A percentile compares a stretch with the other conserved stretches of the same genome.
These are phyloP conservation scores for Lethrus apterus DNA, from an alignment of 1,140 invertebrate species.

Conservation along the genomic window DNA sequence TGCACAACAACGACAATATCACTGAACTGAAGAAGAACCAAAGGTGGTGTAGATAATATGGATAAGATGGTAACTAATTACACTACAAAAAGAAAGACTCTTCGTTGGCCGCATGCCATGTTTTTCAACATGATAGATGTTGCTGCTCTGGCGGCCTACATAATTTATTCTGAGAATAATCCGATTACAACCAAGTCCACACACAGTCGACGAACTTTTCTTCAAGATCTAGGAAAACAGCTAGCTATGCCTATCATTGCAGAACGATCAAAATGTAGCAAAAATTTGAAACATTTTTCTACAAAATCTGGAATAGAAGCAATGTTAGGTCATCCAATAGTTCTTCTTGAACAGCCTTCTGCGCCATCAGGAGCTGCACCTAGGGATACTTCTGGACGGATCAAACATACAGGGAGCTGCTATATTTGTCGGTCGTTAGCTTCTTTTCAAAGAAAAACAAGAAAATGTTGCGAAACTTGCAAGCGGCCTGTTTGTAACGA, in stretches of 20 bases:
- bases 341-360: too few species aligned
- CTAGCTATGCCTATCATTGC: conserved; percentile 15
- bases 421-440: conserved; percentile 12
- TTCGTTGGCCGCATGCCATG: conserved; percentile 46
- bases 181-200: conserved; percentile 12
- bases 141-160: conserved; percentile 7
- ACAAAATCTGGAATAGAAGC: neutral
- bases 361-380: neutral
- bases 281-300: neutral
- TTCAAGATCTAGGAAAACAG: conserved; percentile 17
- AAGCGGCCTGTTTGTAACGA: conserved; percentile 18
- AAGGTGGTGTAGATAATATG: conserved; percentile 38
- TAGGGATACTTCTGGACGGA: neutral
- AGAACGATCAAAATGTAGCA: neutral
- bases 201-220: conserved; percentile 15
- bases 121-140: conserved; percentile 48
- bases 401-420: conserved; percentile 5
- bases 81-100: conserved; percentile 39
- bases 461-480: conserved; percentile 17
- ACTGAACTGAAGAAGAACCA: conserved; percentile 40
- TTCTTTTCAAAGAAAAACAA: conserved; percentile 16
- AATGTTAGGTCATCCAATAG: too few species aligned
- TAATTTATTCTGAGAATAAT: conserved; percentile 18
- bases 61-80: conserved; percentile 30
- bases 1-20: conserved; percentile 36